phyloP scores from a whole-genome alignment of 2,888 invertebrate genomes.

The Crepidodera aurea region DNA sequence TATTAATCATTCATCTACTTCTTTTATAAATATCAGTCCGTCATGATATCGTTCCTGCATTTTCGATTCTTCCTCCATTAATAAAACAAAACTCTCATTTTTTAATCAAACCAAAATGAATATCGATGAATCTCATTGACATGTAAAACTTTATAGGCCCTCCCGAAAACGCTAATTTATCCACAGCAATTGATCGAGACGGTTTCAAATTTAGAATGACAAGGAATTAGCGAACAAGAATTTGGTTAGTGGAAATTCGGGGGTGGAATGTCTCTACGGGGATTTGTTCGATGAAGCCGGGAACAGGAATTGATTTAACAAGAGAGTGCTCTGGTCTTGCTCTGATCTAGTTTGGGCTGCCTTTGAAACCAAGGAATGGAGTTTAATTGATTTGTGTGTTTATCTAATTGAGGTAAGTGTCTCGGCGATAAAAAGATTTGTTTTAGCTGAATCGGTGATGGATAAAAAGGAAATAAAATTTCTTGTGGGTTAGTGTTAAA shows the following conservation, averaged over 20 bases:
- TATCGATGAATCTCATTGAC: too few species aligned
- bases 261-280: slow-evolving; percentile 6
- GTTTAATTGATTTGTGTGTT: slow-evolving; percentile 16
- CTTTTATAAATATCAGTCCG: too few species aligned
- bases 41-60: too few species aligned
- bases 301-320: slow-evolving; percentile 26
- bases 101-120: too few species aligned
- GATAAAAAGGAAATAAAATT: too few species aligned
- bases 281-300: slow-evolving; percentile 19
- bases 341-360: background rate
- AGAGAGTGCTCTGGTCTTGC: background rate
- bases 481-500: too few species aligned
- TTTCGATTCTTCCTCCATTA: too few species aligned
- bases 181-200: slow-evolving; percentile 1
- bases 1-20: too few species aligned
- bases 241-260: slow-evolving; percentile 15
- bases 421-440: too few species aligned
- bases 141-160: too few species aligned
- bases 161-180: slow-evolving; percentile 1
- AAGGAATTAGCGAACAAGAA: slow-evolving; percentile 19
- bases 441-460: too few species aligned
- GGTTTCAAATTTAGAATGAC: slow-evolving; percentile 3
- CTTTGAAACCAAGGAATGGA: background rate
- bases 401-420: slow-evolving; percentile 8
- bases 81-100: too few species aligned